A percentile compares a stretch with the other conserved stretches of the same genome.
phyloP scores from a whole-genome alignment of 2,113 vertebrate species.

The Felis catus region F.catus_Fca126_mat1.0 CM031417.1:111440501-111441000 shows the following conservation, averaged over 20 bases:
- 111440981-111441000: too few species aligned
- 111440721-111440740: background rate
- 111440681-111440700: background rate
- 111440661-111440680: background rate
- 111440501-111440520: background rate
- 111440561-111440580: background rate
- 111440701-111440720: background rate
- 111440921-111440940: too few species aligned
- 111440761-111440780: background rate
- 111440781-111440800: background rate
- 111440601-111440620: background rate
- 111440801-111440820: background rate
- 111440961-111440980: too few species aligned
- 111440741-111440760: background rate
- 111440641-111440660: background rate
- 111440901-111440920: too few species aligned
- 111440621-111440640: background rate
- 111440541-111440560: background rate
- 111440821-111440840: background rate
- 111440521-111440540: background rate
- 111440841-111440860: background rate
- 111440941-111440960: too few species aligned
- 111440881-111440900: too few species aligned
- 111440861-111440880: background rate
- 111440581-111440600: background rate